Percentiles rank a stretch among this genome's conserved stretches.
These are phyloP conservation scores for Dolichoris vasculosae DNA, from an alignment of 1,140 invertebrate genomes.

Conservation along the genomic window DNA sequence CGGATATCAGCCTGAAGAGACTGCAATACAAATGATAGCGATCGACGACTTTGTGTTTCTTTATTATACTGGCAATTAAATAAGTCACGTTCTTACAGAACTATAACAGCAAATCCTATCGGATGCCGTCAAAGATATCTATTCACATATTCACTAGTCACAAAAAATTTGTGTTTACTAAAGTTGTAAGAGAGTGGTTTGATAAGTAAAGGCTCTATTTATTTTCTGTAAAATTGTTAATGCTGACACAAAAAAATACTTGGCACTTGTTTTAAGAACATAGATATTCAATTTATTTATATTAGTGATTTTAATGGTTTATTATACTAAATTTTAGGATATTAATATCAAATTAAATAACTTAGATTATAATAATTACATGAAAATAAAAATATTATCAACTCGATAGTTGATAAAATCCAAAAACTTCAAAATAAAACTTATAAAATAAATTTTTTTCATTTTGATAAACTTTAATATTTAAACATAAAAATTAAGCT, in stretches of 20 bases:
- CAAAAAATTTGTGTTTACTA: constrained; percentile 35
- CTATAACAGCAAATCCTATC: constrained; percentile 43
- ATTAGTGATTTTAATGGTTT: too few relatives aligned
- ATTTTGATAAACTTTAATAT: too few relatives aligned
- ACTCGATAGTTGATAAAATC: too few relatives aligned
- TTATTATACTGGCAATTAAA: constrained; percentile 49
- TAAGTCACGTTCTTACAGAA: constrained; percentile 39
- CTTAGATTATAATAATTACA: too few relatives aligned
- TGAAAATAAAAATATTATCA: too few relatives aligned
- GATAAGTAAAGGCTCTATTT: constrained; percentile 13
- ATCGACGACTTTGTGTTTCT: constrained; percentile 47
- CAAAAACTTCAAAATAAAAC: too few relatives aligned
- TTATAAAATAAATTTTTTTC: too few relatives aligned
- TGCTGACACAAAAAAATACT: background rate
- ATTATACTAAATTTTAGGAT: too few relatives aligned
- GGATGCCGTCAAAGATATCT: constrained; percentile 32
- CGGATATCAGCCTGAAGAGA: constrained; percentile 5
- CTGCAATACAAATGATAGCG: constrained; percentile 8
- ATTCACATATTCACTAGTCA: background rate
- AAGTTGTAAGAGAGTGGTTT: background rate
- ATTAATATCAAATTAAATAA: too few relatives aligned
- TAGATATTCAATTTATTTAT: too few relatives aligned
- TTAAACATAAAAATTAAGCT: too few relatives aligned
- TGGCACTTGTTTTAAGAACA: too few relatives aligned
- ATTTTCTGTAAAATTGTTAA: background rate